Percentiles rank a stretch among this genome's conserved stretches.
phyloP scores from a whole-genome alignment of 1,140 invertebrate genomes.

The Drosophila serrata region DNA sequence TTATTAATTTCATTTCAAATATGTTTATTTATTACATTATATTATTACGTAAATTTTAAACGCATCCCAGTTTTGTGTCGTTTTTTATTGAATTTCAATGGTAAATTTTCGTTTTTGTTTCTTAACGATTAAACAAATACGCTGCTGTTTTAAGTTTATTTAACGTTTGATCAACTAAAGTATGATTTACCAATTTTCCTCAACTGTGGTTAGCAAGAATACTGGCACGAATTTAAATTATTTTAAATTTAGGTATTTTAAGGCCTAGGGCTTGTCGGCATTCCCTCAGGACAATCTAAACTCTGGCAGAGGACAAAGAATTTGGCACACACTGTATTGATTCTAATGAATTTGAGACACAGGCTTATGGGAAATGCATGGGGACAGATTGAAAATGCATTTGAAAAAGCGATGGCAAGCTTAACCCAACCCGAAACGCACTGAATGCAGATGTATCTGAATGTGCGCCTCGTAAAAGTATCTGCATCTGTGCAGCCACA shows the following conservation, averaged over 20 bases:
- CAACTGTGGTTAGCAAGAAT: background rate
- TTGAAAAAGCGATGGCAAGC: conserved; percentile 8
- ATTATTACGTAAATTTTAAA: too few species aligned
- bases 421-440: conserved; percentile 5
- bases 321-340: background rate
- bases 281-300: background rate
- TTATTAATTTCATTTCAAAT: too few species aligned
- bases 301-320: background rate
- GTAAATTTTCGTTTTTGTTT: too few species aligned
- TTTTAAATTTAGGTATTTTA: background rate
- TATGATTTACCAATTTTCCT: too few species aligned
- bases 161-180: too few species aligned
- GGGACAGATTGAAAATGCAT: conserved; percentile 26
- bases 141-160: too few species aligned
- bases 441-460: conserved; percentile 10
- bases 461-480: background rate
- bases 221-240: too few species aligned
- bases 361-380: conserved; percentile 9
- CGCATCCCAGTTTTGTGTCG: too few species aligned
- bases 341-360: conserved; percentile 8
- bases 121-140: too few species aligned
- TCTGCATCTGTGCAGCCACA: conserved; percentile 19
- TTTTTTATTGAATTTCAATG: too few species aligned
- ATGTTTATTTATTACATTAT: too few species aligned
- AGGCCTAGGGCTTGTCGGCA: background rate